Percentiles rank a stretch among this genome's conserved stretches.
Evolutionary conservation across 2,113 vertebrate species (phyloP).

Genomic region (Bucco capensis): DNA sequence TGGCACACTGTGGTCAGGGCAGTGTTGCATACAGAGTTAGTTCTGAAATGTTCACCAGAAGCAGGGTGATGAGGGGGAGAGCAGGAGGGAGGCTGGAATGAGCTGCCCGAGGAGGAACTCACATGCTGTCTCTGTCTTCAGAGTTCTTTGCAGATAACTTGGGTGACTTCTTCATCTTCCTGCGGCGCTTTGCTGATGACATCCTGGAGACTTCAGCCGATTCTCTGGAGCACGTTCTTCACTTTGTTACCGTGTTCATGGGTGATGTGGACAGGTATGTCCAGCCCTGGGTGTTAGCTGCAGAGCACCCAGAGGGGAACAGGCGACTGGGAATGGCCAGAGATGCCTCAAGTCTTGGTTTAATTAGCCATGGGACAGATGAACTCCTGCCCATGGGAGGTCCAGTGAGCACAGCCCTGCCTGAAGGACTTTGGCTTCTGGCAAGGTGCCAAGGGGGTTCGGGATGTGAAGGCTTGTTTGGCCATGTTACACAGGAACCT

Average conservation of each 20-base stretch:
- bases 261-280: slow-evolving; percentile 90
- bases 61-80: not conserved
- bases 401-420: not conserved
- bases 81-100: not conserved
- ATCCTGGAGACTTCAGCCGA: slow-evolving; percentile 89
- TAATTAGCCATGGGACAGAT: not conserved
- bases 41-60: not conserved
- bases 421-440: not conserved
- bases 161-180: slow-evolving; percentile 96
- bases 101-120: not conserved
- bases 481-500: not conserved
- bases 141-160: slow-evolving; percentile 97
- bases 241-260: slow-evolving; percentile 94
- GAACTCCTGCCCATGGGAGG: not conserved
- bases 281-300: not conserved
- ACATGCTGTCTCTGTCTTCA: slow-evolving; percentile 32
- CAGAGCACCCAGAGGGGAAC: not conserved
- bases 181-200: slow-evolving; percentile 93
- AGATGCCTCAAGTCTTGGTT: not conserved
- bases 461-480: not conserved
- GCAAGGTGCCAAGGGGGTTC: not conserved
- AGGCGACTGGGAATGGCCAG: not conserved
- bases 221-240: slow-evolving; percentile 88
- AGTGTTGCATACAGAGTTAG: no score
- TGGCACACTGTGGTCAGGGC: no score